Evolutionary conservation across 1,140 invertebrate genomes (phyloP), one percentile per base, ranked within the genome.

Genomic region (Stegodyphus dumicola): DNA sequence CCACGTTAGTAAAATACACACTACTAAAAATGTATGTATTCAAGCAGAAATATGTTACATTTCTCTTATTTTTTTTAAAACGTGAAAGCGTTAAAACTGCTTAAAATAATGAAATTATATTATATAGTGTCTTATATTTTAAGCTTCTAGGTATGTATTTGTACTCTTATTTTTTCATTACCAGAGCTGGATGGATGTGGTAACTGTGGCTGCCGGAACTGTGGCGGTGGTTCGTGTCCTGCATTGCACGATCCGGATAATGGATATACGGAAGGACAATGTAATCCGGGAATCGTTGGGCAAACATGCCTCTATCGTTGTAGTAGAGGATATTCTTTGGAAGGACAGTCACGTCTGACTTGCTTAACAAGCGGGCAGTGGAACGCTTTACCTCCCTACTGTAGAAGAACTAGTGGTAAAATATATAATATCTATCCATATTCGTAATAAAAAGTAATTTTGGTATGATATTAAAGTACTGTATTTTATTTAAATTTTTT

Each of bases 291-390:
- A 18, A 60, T 71, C 49, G 18, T 52, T 13, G 74, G 77, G 4
- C 64, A 87, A 49, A 10, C 6, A 5, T 88, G 87, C 56, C 15
- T 49, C 7, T 70, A 87, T 69, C 9, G 64, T 11, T 87, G 87
- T 18, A 71, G 85, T 51, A 2, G 13, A n/a, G 80, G 80, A 0
- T 87, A 81, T 51, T 51, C 70, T 6, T n/a, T 87, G 5, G n/a
- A 69, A 9, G 86, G 79, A 5, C 48, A 51, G 0, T 48, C 60
- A 6, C 52, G 64, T 49, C 7, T 88, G 2, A 85, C 70, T 2
- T 88, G 87, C n/a, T 56, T 86, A 52, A n/a, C 10, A 1, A 73
- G 71, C 49, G 87, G 87, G 0, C 52, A 75, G 18, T 88, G 87
- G 87, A 77, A 52, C 7, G 13, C 18, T 5, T 33, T 15, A 9